Percentiles rank a stretch among this genome's conserved stretches.
phyloP scores from a whole-genome alignment of 2,797 vertebrate genomes.

The Scarus forsteni region DNA sequence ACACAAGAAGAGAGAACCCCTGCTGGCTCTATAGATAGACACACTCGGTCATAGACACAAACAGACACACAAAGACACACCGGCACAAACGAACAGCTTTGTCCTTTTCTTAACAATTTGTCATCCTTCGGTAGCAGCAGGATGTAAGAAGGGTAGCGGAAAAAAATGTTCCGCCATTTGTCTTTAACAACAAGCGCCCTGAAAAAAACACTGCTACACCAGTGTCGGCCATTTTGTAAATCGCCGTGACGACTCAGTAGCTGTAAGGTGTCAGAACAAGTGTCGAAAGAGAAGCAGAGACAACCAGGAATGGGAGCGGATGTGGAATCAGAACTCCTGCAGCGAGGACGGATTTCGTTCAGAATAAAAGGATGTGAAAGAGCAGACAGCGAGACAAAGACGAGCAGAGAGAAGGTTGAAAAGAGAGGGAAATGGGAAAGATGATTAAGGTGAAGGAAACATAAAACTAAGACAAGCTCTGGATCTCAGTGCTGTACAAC shows the following conservation, averaged over 20 bases:
- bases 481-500: conserved; percentile 63
- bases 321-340: conserved; percentile 12
- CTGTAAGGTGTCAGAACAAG: conserved; percentile 55
- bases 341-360: conserved; percentile 34
- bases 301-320: conserved; percentile 15
- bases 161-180: conserved; percentile 66
- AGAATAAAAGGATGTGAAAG: conserved; percentile 31
- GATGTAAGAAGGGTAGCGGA: conserved; percentile 28
- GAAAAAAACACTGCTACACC: conserved; percentile 54
- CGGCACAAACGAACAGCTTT: conserved; percentile 40
- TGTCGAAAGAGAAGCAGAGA: conserved; percentile 25
- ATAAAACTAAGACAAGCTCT: conserved; percentile 50
- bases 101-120: conserved; percentile 59
- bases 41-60: conserved; percentile 27
- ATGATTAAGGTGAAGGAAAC: conserved; percentile 47
- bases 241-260: conserved; percentile 54
- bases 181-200: conserved; percentile 61
- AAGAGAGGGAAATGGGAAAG: conserved; percentile 8
- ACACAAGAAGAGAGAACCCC: conserved; percentile 36
- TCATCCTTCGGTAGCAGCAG: conserved; percentile 43
- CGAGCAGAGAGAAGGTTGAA: conserved; percentile 5
- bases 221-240: conserved; percentile 82
- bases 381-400: conserved; percentile 17
- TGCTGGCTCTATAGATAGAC: conserved; percentile 49
- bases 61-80: conserved; percentile 26